Evolutionary conservation across 2,113 vertebrate species (phyloP).

Genomic region (Ursus arctos): DNA sequence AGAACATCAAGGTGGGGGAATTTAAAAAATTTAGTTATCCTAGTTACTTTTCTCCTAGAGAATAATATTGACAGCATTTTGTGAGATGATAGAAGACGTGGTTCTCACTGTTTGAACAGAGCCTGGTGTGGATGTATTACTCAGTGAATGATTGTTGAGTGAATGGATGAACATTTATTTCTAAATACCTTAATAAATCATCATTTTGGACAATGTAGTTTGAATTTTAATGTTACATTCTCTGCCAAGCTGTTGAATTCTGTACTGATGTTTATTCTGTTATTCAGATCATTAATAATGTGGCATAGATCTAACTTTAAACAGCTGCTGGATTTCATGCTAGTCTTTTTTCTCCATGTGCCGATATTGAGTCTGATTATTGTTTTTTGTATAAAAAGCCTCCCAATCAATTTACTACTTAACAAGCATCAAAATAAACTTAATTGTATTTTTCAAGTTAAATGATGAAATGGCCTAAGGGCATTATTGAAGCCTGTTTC

Average conservation of each 20-base stretch:
- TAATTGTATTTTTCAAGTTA: slow-evolving; percentile 42
- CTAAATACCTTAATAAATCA: slow-evolving; percentile 32
- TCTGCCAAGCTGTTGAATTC: not conserved
- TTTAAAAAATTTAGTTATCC: slow-evolving; percentile 12
- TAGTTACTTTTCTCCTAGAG: slow-evolving; percentile 31
- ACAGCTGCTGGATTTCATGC: not conserved
- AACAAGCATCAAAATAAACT: slow-evolving; percentile 22
- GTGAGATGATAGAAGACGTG: not conserved
- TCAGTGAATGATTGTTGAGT: slow-evolving; percentile 9
- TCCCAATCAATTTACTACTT: slow-evolving; percentile 41
- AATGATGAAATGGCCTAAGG: slow-evolving; percentile 14
- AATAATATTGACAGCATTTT: slow-evolving; percentile 36
- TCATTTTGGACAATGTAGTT: slow-evolving; percentile 19
- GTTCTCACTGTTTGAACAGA: slow-evolving; percentile 1
- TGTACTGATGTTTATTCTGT: slow-evolving; percentile 33
- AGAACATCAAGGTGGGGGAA: not conserved
- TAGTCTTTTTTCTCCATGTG: slow-evolving; percentile 25
- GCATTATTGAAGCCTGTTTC: not conserved
- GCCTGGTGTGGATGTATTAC: not conserved
- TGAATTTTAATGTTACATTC: slow-evolving; percentile 55
- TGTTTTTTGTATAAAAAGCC: not conserved
- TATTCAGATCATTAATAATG: not conserved
- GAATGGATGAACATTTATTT: slow-evolving; percentile 52
- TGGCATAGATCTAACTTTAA: slow-evolving; percentile 12
- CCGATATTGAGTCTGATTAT: not conserved